Evolutionary conservation across 1,140 invertebrate species (phyloP).

Genomic region (Drosophila hydei): DNA sequence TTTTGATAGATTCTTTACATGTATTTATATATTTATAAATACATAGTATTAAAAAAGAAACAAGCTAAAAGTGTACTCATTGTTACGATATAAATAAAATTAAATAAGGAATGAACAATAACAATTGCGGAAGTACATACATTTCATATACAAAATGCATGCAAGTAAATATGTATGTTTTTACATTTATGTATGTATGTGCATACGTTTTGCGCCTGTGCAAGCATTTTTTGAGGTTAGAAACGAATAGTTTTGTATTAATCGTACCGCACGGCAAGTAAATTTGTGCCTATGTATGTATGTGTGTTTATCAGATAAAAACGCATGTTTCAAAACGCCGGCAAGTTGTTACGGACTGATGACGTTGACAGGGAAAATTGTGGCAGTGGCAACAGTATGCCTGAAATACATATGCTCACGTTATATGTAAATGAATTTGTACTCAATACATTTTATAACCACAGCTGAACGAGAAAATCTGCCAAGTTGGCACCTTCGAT

Average conservation of each 20-base stretch:
- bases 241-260: slow-evolving; percentile 58
- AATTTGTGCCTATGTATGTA: slow-evolving; percentile 2
- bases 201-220: slow-evolving; percentile 31
- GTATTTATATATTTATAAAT: slow-evolving; percentile 12
- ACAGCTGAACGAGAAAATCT: slow-evolving; percentile 67
- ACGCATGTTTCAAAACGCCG: slow-evolving; percentile 36
- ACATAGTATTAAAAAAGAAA: neutral
- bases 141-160: neutral
- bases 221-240: slow-evolving; percentile 58
- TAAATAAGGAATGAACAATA: neutral
- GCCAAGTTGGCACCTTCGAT: slow-evolving; percentile 83
- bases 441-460: slow-evolving; percentile 13
- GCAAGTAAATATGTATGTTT: neutral
- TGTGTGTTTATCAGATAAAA: slow-evolving; percentile 33
- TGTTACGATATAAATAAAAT: neutral
- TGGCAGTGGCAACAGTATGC: slow-evolving; percentile 17
- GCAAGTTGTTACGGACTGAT: slow-evolving; percentile 40
- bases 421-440: slow-evolving; percentile 27
- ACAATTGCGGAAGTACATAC: too few species aligned
- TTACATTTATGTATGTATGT: slow-evolving; percentile 12
- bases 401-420: slow-evolving; percentile 12
- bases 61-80: neutral
- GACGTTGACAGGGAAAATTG: slow-evolving; percentile 36
- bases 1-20: neutral
- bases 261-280: slow-evolving; percentile 21